Evolutionary conservation across 2,888 invertebrate genomes (phyloP).

Genomic region (Ramazzottius varieornatus): DNA sequence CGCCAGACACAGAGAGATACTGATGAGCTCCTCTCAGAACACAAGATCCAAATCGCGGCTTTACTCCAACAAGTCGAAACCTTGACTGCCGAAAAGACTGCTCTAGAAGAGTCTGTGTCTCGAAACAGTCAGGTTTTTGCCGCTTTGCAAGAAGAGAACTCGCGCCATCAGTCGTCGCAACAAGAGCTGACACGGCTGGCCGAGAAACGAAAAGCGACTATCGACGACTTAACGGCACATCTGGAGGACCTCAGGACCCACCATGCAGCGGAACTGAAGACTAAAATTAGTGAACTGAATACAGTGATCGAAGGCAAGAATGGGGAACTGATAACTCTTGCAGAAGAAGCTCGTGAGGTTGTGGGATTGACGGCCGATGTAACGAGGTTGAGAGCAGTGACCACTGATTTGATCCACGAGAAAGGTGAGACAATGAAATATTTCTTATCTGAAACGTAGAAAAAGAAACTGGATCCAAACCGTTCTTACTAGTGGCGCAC

Average conservation of each 20-base stretch:
- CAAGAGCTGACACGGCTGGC: slow-evolving; percentile 16
- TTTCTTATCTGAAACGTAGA: too few relatives aligned
- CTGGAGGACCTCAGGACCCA: slow-evolving; percentile 22
- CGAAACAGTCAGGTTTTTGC: background rate
- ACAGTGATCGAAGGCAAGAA: too few relatives aligned
- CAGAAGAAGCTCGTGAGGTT: too few relatives aligned
- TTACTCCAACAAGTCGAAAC: background rate
- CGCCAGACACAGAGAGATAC: slow-evolving; percentile 5
- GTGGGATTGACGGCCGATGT: too few relatives aligned
- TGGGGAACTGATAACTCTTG: too few relatives aligned
- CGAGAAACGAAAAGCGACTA: slow-evolving; percentile 23
- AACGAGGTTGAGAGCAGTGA: too few relatives aligned
- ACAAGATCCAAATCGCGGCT: background rate
- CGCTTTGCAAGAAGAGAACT: background rate
- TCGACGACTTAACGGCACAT: slow-evolving; percentile 25
- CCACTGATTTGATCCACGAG: too few relatives aligned
- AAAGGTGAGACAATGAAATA: too few relatives aligned
- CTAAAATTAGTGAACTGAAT: too few relatives aligned
- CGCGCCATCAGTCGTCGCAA: background rate
- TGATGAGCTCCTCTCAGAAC: background rate
- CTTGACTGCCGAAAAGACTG: background rate
- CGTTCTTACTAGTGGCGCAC: too few relatives aligned
- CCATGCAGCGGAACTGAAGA: slow-evolving; percentile 16
- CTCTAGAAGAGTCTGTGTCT: background rate
- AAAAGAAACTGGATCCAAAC: too few relatives aligned